phyloP scores from a whole-genome alignment of 2,113 vertebrate species.

The Protomyctophum bolini region DNA sequence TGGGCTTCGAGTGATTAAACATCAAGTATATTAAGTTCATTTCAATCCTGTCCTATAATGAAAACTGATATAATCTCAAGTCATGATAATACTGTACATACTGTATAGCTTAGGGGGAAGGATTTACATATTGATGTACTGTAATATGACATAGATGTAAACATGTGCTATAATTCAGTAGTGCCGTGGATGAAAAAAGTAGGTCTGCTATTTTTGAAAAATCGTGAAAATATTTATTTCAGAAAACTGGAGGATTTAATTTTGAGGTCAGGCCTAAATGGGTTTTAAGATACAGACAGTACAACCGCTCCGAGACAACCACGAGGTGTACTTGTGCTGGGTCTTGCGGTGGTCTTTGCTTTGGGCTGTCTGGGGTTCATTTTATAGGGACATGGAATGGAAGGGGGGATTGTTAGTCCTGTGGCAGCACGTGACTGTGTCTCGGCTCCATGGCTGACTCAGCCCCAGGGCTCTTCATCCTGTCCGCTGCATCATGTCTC shows the following conservation, averaged over 20 bases:
- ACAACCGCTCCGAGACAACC: too few relatives aligned
- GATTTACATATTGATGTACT: too few relatives aligned
- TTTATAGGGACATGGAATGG: constrained; percentile 24
- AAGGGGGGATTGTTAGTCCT: constrained; percentile 48
- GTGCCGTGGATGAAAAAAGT: constrained; percentile 51
- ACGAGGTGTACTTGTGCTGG: constrained; percentile 45
- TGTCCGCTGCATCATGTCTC: constrained; percentile 14
- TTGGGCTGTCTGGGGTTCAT: constrained; percentile 19
- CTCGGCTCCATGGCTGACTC: constrained; percentile 41
- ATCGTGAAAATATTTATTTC: too few relatives aligned
- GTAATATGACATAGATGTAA: too few relatives aligned
- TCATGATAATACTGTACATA: too few relatives aligned
- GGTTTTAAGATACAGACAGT: neutral
- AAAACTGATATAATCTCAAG: too few relatives aligned
- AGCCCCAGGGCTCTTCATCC: constrained; percentile 39
- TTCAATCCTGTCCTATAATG: too few relatives aligned
- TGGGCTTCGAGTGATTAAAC: neutral
- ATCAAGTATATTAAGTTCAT: constrained; percentile 23
- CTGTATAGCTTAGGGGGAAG: too few relatives aligned
- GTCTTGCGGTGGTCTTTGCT: neutral
- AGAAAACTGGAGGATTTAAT: too few relatives aligned
- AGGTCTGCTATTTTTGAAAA: constrained; percentile 35
- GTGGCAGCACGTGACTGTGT: constrained; percentile 35
- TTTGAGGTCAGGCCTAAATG: too few relatives aligned
- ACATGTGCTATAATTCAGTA: neutral